phyloP scores from a whole-genome alignment of 2,888 invertebrate species.

The Heliconius hortense region DNA sequence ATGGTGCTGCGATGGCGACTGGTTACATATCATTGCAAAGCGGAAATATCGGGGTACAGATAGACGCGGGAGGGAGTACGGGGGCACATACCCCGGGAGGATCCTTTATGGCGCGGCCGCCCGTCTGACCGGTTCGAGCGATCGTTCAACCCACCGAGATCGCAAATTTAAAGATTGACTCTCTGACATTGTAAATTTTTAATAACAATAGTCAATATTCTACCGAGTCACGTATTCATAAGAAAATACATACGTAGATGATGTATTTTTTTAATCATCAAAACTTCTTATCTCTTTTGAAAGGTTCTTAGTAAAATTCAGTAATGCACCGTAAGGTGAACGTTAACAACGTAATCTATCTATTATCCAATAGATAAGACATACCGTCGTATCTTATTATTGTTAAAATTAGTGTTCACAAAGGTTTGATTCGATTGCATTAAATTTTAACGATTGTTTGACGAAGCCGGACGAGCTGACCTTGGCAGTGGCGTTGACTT shows the following conservation, averaged over 20 bases:
- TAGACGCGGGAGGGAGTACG: slow-evolving; percentile 51
- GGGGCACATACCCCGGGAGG: slow-evolving; percentile 66
- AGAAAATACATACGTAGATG: background rate
- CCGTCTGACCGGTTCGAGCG: slow-evolving; percentile 70
- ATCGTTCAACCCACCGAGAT: slow-evolving; percentile 70
- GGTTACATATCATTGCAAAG: slow-evolving; percentile 50
- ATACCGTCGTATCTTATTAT: slow-evolving; percentile 38
- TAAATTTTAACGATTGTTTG: slow-evolving; percentile 54
- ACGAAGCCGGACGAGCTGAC: slow-evolving; percentile 61
- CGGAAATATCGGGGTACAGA: slow-evolving; percentile 61
- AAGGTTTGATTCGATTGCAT: slow-evolving; percentile 52
- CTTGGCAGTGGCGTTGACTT: slow-evolving; percentile 79
- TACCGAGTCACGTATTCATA: background rate
- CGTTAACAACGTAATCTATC: slow-evolving; percentile 13
- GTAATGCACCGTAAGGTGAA: background rate
- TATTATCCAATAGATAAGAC: slow-evolving; percentile 30
- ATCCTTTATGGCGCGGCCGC: slow-evolving; percentile 63
- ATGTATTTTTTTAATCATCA: background rate
- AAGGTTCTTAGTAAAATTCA: background rate
- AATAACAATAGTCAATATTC: slow-evolving; percentile 22
- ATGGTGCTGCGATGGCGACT: slow-evolving; percentile 33
- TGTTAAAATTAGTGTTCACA: slow-evolving; percentile 40
- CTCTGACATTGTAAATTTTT: slow-evolving; percentile 35
- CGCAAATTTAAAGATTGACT: slow-evolving; percentile 54
- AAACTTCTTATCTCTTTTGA: background rate